Percentiles rank a stretch among this genome's conserved stretches.
Evolutionary conservation across 2,113 vertebrate genomes (phyloP).

Genomic region (Odontesthes bonariensis): DNA sequence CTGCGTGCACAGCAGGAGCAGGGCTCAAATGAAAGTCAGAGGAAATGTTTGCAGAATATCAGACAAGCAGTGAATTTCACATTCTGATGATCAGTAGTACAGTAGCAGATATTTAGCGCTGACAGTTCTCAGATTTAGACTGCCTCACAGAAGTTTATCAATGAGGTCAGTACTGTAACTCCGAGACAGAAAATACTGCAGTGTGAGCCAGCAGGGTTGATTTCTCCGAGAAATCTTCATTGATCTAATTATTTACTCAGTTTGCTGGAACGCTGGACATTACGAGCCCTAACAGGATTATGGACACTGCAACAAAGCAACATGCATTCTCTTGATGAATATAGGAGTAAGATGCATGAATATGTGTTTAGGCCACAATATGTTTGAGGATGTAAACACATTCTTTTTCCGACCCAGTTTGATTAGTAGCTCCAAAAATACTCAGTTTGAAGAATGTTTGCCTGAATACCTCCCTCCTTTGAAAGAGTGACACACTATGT

Average conservation of each 20-base stretch:
- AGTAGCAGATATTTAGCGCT: slow-evolving; percentile 18
- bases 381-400: too few species aligned
- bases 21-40: neutral
- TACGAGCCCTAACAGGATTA: slow-evolving; percentile 4
- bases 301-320: neutral
- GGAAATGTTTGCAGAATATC: neutral
- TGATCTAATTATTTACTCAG: slow-evolving; percentile 60
- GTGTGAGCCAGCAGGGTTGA: slow-evolving; percentile 16
- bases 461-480: slow-evolving; percentile 9
- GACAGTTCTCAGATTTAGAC: slow-evolving; percentile 32
- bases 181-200: slow-evolving; percentile 35
- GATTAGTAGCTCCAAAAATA: too few species aligned
- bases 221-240: slow-evolving; percentile 35
- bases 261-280: slow-evolving; percentile 17
- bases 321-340: too few species aligned
- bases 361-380: too few species aligned
- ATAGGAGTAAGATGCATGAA: too few species aligned
- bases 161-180: slow-evolving; percentile 56
- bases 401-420: too few species aligned
- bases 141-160: slow-evolving; percentile 38
- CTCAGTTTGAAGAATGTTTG: slow-evolving; percentile 4
- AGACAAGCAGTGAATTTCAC: neutral
- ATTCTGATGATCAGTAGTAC: too few species aligned
- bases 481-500: slow-evolving; percentile 43
- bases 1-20: slow-evolving; percentile 23